Conservation (phyloP, 2,113 vertebrate genomes). For the Antechinus stuartii region DNA sequence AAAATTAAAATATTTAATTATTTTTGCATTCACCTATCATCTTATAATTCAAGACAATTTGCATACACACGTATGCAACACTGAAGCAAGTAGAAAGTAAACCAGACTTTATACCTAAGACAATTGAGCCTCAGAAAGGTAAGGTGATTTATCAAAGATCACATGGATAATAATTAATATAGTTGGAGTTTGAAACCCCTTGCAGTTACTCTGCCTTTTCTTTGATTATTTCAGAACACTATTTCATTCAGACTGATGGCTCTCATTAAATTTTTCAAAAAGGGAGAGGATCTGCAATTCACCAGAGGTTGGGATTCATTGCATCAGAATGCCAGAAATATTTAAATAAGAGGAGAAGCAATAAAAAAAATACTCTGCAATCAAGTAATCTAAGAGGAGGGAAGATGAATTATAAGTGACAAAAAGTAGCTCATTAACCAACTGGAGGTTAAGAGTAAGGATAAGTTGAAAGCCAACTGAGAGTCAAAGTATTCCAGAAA, state of each 20-base stretch:
- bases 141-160: neutral
- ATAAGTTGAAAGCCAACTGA: slow-evolving; percentile 43
- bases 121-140: neutral
- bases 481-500: neutral
- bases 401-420: slow-evolving; percentile 30
- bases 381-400: slow-evolving; percentile 1
- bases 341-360: neutral
- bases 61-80: neutral
- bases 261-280: slow-evolving; percentile 26
- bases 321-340: neutral
- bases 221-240: neutral
- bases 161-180: neutral
- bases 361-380: neutral
- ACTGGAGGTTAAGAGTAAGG: slow-evolving; percentile 5
- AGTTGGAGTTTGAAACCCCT: neutral
- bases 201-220: neutral
- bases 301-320: neutral
- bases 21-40: neutral
- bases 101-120: neutral
- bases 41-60: neutral
- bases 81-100: neutral
- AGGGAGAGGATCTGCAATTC: neutral
- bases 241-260: neutral
- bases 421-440: slow-evolving; percentile 21
- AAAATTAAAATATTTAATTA: slow-evolving; percentile 18